Conservation (phyloP, 2,113 vertebrate species). For the Nipponia nippon region DNA sequence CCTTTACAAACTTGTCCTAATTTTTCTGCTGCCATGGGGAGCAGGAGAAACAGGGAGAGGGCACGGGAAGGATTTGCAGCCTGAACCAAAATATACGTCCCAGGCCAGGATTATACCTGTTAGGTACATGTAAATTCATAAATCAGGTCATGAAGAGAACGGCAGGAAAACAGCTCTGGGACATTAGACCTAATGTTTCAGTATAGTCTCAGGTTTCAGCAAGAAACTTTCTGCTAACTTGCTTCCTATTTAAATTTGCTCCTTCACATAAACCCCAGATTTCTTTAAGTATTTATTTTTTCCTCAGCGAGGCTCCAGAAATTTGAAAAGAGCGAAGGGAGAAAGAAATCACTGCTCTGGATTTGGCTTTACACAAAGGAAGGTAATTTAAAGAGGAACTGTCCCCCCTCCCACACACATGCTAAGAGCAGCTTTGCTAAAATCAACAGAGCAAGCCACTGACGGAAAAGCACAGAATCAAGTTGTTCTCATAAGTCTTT, state of each 20-base stretch:
- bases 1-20: background rate
- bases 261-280: background rate
- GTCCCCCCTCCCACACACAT: background rate
- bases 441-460: background rate
- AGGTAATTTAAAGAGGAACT: background rate
- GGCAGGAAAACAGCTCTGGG: background rate
- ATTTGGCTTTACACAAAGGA: background rate
- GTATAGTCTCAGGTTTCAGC: background rate
- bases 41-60: background rate
- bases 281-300: background rate
- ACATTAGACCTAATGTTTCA: background rate
- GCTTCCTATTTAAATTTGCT: background rate
- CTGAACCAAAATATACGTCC: background rate
- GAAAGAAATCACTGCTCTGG: background rate
- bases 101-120: background rate
- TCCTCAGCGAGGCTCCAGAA: background rate
- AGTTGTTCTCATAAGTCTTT: background rate
- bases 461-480: background rate
- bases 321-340: background rate
- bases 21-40: background rate
- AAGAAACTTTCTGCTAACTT: constrained; percentile 11
- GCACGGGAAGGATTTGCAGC: background rate
- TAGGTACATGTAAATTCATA: background rate
- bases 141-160: background rate
- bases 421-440: background rate